Base-by-base conservation (phyloP, 2,888 invertebrate genomes). In the Scaptomyza tumidula region DNA sequence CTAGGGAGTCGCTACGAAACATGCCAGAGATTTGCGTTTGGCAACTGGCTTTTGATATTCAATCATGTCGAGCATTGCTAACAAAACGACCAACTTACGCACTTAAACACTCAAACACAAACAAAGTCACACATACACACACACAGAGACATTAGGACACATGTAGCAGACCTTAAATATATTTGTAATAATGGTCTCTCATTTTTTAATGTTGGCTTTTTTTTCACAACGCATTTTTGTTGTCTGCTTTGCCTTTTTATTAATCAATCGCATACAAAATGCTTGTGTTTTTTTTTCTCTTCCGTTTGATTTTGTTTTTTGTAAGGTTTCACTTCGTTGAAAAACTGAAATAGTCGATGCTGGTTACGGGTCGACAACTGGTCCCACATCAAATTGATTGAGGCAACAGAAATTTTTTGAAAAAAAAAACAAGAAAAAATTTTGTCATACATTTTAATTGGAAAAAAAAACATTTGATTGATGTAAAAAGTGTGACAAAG, bases 41-140 rank as follows among this genome's bases (percentile, higher is more conserved):
- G 63, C 73, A 73, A 78, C 80, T 80, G 81, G 77, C 82, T 83
- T 85, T 87, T 87, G 85, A 86, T 86, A 86, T 86, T 86, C 85
- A 86, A 86, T 86, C 85, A 87, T 78, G 76, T 74, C 69, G 57
- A 71, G 67, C 70, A 82, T 72, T 58, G 60, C 69, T 39, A 63
- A 73, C 71, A 67, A 65, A 80, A 60, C 65, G 67, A 56, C 14
- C 63, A 75, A 60, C 63, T 5, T 4, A 24, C 24, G 24, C 24
- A 24, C 24, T 24, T 24, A 5, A 61, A 24, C 60, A 45, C 49
- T 29, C 29, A 58, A 50, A 16, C 49, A n/a, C 52, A n/a, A 46
- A n/a, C 49, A n/a, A 45, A 43, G 37, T 41, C 63, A 61, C 39
- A 48, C 52, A 46, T 39, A 39, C 27, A 50, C 44, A 37, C 13